Percentiles rank a stretch among this genome's conserved stretches.
These are phyloP conservation scores for Nesidiocoris tenuis DNA, from an alignment of 2,888 invertebrate species.

Conservation along the genomic window DNA sequence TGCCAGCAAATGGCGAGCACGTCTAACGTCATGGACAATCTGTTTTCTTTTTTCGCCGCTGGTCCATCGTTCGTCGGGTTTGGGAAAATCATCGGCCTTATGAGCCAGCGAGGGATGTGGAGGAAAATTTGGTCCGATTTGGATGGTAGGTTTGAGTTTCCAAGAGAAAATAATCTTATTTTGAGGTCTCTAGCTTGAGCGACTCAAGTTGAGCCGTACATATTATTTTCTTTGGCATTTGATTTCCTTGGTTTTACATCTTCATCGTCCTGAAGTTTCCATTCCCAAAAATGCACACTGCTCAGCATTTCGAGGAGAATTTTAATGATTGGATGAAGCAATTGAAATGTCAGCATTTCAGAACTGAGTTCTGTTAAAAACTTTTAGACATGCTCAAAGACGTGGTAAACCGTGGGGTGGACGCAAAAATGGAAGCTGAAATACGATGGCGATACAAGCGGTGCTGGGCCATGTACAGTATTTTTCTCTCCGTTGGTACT, in stretches of 20 bases:
- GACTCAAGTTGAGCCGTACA: too few species aligned
- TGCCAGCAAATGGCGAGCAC: slow-evolving; percentile 12
- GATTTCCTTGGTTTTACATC: too few species aligned
- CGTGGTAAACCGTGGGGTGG: slow-evolving; percentile 22
- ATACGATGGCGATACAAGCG: slow-evolving; percentile 29
- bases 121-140: slow-evolving; percentile 32
- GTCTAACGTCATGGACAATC: slow-evolving; percentile 35
- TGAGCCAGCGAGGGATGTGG: slow-evolving; percentile 22
- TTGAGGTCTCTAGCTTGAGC: too few species aligned
- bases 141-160: slow-evolving; percentile 41
- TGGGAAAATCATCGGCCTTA: slow-evolving; percentile 27
- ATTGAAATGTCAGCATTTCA: too few species aligned
- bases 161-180: too few species aligned
- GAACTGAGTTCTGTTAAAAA: too few species aligned
- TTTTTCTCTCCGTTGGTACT: slow-evolving; percentile 20
- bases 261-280: too few species aligned
- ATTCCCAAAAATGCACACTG: too few species aligned
- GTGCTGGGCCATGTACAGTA: slow-evolving; percentile 32
- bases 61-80: slow-evolving; percentile 32
- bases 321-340: too few species aligned
- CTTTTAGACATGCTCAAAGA: slow-evolving; percentile 17
- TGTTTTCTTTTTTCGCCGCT: slow-evolving; percentile 43
- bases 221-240: too few species aligned
- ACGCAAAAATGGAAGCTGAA: slow-evolving; percentile 22
- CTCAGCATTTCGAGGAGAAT: too few species aligned